Evolutionary conservation across 35 echinoderm and acorn worm genomes (phyloP).

Genomic region (Ophiothrix spiculata): DNA sequence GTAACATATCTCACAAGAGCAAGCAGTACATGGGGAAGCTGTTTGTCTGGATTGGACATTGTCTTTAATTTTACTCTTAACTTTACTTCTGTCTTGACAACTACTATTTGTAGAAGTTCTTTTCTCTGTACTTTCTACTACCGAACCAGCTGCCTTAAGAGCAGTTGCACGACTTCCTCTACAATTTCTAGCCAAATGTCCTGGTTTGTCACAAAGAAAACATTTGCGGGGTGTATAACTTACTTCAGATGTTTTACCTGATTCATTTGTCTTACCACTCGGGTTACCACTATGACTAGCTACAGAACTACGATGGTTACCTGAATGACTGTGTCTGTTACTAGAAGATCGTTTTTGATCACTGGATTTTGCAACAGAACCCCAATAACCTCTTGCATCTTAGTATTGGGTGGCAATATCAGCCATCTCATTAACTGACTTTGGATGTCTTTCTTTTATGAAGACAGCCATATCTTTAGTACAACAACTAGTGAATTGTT

Average conservation of each 20-base stretch:
- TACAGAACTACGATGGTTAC: neutral
- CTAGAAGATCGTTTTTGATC: too few species aligned
- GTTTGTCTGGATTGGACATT: neutral
- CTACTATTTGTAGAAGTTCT: neutral
- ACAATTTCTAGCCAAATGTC: neutral
- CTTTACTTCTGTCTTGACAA: neutral
- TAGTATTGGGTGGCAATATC: slow-evolving; percentile 31
- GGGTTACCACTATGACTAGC: neutral
- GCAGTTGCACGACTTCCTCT: neutral
- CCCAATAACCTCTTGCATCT: slow-evolving; percentile 18
- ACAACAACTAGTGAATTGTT: slow-evolving; percentile 40
- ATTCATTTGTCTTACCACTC: neutral
- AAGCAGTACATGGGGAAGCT: too few species aligned
- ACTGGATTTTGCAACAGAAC: neutral
- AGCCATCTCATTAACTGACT: neutral
- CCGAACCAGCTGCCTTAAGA: neutral
- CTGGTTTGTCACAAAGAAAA: too few species aligned
- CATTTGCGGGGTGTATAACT: neutral
- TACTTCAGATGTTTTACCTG: neutral
- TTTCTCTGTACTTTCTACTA: neutral
- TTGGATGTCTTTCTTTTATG: slow-evolving; percentile 1
- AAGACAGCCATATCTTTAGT: slow-evolving; percentile 13
- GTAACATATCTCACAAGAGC: neutral
- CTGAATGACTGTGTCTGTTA: neutral
- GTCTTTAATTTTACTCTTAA: neutral